These are phyloP conservation scores for Drosophila ficusphila DNA, from an alignment of 1,140 invertebrate species.

Conservation along the genomic window DNA sequence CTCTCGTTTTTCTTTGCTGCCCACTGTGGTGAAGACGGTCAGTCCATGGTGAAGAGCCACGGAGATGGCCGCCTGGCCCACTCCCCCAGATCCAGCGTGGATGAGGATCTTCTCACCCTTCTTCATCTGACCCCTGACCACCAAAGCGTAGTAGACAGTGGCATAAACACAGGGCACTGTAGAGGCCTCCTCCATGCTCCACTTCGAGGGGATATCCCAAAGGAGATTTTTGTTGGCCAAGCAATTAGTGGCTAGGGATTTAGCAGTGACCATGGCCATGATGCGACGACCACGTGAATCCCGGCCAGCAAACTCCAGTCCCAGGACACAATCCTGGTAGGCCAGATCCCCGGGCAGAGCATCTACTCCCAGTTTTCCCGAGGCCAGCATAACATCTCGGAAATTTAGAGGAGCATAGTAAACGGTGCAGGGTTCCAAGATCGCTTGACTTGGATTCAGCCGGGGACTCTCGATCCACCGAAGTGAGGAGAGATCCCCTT, in stretches of 20 bases:
- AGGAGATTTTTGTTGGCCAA: conserved; percentile 93
- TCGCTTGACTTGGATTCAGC: conserved; percentile 54
- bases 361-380: conserved; percentile 97
- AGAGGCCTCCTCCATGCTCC: conserved; percentile 95
- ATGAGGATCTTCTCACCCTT: conserved; percentile 95
- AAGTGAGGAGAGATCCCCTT: conserved; percentile 95
- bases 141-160: conserved; percentile 95
- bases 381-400: conserved; percentile 98
- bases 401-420: conserved; percentile 98
- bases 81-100: conserved; percentile 97
- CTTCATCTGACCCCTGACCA: conserved; percentile 93
- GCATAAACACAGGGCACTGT: conserved; percentile 97
- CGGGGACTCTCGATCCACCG: conserved; percentile 95
- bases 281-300: conserved; percentile 91
- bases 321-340: conserved; percentile 96
- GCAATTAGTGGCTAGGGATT: conserved; percentile 95
- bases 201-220: conserved; percentile 95
- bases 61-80: conserved; percentile 97
- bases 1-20: conserved; percentile 94
- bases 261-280: conserved; percentile 96
- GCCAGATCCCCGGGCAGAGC: conserved; percentile 94
- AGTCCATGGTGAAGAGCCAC: conserved; percentile 95
- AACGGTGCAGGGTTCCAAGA: conserved; percentile 91
- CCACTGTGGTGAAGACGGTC: conserved; percentile 95
- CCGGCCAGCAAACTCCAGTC: conserved; percentile 96